Evolutionary conservation across 2,113 vertebrate species (phyloP).

Genomic region (Etia nguti): DNA sequence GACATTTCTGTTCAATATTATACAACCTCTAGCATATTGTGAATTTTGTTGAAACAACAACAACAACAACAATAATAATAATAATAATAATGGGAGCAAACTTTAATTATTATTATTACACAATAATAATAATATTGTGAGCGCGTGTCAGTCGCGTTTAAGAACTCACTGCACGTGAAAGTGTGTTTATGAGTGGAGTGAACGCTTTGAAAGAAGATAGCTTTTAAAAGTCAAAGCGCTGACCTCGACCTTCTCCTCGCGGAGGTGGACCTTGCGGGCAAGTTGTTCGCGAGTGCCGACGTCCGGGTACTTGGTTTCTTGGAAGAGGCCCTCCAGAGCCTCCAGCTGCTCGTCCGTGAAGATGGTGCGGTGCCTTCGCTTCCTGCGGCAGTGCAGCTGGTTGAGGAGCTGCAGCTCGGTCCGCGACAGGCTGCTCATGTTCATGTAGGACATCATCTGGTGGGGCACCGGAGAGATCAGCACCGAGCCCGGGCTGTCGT

Average conservation of each 20-base stretch:
- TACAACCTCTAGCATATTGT: background rate
- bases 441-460: conserved; percentile 97
- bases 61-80: background rate
- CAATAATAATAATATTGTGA: background rate
- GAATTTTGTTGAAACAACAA: background rate
- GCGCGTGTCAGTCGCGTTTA: background rate
- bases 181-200: background rate
- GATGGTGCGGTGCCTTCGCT: conserved; percentile 92
- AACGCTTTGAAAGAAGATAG: background rate
- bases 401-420: conserved; percentile 94
- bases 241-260: conserved; percentile 98
- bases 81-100: background rate
- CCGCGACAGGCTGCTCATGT: conserved; percentile 90
- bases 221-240: background rate
- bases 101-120: background rate
- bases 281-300: conserved; percentile 95
- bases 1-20: background rate
- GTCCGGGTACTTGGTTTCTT: conserved; percentile 98
- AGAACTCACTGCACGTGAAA: background rate
- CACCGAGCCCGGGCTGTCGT: conserved; percentile 86
- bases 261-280: conserved; percentile 92
- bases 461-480: conserved; percentile 90
- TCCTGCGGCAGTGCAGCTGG: conserved; percentile 93
- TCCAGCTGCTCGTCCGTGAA: conserved; percentile 98
- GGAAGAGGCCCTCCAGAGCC: conserved; percentile 94